Evolutionary conservation across 2,113 vertebrate species (phyloP), one percentile per base, ranked within the genome.

Genomic region (Grallaria varia): DNA sequence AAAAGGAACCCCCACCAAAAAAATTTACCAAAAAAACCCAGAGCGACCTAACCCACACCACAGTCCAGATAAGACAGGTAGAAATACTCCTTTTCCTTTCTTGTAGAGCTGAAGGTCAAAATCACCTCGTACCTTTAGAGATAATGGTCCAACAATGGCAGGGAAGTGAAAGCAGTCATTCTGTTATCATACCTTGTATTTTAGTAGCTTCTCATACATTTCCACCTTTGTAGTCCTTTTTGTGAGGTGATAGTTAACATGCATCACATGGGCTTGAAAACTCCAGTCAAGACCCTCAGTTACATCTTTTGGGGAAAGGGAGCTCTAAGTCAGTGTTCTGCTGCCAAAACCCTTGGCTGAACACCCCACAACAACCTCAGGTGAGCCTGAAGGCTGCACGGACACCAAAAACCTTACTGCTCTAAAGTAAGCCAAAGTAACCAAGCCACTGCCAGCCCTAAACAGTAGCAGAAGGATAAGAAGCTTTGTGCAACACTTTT

Each of bases 1-100:
- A 55, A 66, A 49, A 44, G 4, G 6, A 35, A 7, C 2, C 5
- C 1, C 0, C 4, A 8, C 39, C 4, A 1, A 3, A 35, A 11
- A 49, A 50, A 28, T 11, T 21, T 12, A 74, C 24, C 17, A 4
- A 52, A 68, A 73, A 63, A 8, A 0, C 2, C 7, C 35, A 6
- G 8, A 68, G 22, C 20, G 25, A 5, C 21, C 91, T 84, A 85
- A 63, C 10, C 13, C 33, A 72, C 1, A 4, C 5, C 24, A 56
- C 1, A 7, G 23, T 72, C 39, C 49, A 85, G 21, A 69, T 15
- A 42, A 76, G 7, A 27, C 2, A 45, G 1, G 3, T 45, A 64
- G 76, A 31, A 76, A 40, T 2, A 8, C 18, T 73, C 15, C 9
- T 76, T 53, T 79, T 63, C 14, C 31, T 64, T 37, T 59, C 40